These are phyloP conservation scores for Nycticryphes semicollaris DNA, from an alignment of 2,113 vertebrate species.

Conservation along the genomic window DNA sequence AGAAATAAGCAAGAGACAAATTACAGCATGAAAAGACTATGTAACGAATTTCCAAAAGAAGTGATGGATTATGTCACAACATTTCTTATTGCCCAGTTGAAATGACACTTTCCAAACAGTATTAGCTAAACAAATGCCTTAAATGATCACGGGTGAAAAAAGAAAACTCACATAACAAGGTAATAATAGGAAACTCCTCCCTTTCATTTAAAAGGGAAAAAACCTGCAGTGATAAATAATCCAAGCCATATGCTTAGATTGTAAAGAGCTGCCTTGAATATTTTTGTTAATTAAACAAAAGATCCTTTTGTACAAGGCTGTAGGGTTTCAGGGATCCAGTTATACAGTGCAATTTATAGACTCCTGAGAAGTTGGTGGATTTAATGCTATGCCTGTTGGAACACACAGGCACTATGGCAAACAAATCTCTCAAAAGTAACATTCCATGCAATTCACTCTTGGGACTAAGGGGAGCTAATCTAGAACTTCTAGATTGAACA, in stretches of 20 bases:
- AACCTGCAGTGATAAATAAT: neutral
- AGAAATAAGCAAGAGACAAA: neutral
- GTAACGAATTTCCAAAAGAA: neutral
- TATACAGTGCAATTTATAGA: neutral
- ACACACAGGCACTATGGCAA: neutral
- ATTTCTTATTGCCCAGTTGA: neutral
- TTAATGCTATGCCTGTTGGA: neutral
- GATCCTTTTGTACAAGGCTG: neutral
- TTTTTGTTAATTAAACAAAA: neutral
- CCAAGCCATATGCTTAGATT: neutral
- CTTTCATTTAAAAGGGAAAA: neutral
- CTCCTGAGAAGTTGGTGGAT: neutral
- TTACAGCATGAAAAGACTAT: neutral
- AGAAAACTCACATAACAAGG: neutral
- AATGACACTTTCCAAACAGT: neutral
- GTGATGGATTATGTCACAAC: neutral
- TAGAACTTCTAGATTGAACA: neutral
- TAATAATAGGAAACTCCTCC: neutral
- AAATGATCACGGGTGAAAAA: neutral
- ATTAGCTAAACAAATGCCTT: neutral
- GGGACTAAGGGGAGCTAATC: neutral
- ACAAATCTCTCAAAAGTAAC: neutral
- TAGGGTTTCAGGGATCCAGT: neutral
- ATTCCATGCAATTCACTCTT: neutral
- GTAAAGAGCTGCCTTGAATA: constrained; percentile 26